Evolutionary conservation across 2,888 invertebrate species (phyloP).

Genomic region (Dolomedes plantarius): DNA sequence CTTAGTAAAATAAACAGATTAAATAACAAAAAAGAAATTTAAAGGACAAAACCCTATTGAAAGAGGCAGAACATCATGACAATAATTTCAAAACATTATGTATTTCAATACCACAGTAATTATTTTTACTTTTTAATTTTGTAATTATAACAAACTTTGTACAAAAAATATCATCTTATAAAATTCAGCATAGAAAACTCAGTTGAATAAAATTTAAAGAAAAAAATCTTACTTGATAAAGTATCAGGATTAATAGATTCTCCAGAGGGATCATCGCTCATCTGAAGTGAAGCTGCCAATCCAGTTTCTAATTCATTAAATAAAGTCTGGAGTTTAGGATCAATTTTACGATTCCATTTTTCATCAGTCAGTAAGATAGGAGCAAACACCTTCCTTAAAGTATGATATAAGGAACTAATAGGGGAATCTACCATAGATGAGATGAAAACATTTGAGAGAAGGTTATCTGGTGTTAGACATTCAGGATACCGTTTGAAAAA

Average conservation of each 20-base stretch:
- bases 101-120: too few species aligned
- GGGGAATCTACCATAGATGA: conserved; percentile 82
- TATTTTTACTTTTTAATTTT: too few species aligned
- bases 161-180: too few species aligned
- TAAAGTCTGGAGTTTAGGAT: conserved; percentile 79
- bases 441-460: conserved; percentile 80
- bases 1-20: too few species aligned
- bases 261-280: conserved; percentile 53
- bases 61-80: too few species aligned
- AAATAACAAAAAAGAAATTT: too few species aligned
- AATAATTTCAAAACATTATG: too few species aligned
- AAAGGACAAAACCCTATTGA: too few species aligned
- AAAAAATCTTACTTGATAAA: conserved; percentile 35
- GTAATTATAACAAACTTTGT: too few species aligned
- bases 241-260: conserved; percentile 33
- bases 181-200: too few species aligned
- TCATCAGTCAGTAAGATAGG: conserved; percentile 78
- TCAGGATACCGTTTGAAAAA: conserved; percentile 82
- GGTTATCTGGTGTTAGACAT: conserved; percentile 81
- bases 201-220: too few species aligned
- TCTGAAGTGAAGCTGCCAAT: conserved; percentile 77
- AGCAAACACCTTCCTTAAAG: conserved; percentile 81
- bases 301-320: conserved; percentile 79
- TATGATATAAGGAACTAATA: conserved; percentile 81
- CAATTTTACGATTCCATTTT: conserved; percentile 77